Evolutionary conservation across 2,797 vertebrate species (phyloP).

Genomic region (Phoebastria nigripes): DNA sequence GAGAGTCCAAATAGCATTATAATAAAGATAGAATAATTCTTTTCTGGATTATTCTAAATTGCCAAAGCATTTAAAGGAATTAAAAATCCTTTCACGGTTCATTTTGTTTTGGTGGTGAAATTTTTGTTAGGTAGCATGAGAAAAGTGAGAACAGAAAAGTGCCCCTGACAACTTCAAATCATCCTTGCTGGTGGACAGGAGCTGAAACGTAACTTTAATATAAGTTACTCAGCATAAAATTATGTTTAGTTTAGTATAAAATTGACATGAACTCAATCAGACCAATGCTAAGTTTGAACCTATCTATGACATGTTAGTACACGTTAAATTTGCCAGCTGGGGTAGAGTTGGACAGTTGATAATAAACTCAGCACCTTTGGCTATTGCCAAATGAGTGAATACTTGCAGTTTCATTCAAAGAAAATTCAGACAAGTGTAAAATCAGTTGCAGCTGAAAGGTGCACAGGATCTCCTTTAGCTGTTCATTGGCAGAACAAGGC

Average conservation of each 20-base stretch:
- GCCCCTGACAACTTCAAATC: not conserved
- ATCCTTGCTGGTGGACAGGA: not conserved
- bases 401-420: not conserved
- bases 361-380: not conserved
- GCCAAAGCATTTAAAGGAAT: not conserved
- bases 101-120: not conserved
- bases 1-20: not conserved
- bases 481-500: not conserved
- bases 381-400: not conserved
- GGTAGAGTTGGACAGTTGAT: not conserved
- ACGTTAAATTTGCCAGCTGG: not conserved
- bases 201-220: not conserved
- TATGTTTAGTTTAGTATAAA: not conserved
- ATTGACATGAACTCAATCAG: not conserved
- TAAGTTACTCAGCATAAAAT: not conserved
- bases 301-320: not conserved
- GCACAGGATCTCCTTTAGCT: not conserved
- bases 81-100: not conserved
- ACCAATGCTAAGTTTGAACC: not conserved
- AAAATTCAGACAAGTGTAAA: not conserved
- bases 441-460: not conserved
- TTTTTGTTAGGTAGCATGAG: not conserved
- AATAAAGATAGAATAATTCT: not conserved
- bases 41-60: not conserved
- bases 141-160: not conserved